Conservation (phyloP, 2,113 vertebrate genomes). For the Protomyctophum bolini region DNA sequence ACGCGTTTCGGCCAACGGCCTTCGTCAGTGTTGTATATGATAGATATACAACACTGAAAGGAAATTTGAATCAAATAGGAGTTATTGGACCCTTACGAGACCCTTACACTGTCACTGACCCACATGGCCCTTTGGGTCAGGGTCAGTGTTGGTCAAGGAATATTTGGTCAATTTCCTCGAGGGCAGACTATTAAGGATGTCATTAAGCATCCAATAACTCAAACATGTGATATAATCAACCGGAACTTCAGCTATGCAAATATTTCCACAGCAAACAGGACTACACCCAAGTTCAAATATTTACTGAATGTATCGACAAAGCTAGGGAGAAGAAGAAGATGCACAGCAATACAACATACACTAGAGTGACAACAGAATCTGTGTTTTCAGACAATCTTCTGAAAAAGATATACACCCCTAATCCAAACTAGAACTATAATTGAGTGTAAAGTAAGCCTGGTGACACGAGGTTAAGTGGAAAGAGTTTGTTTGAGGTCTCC, state of each 20-base stretch:
- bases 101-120: no score
- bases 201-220: neutral
- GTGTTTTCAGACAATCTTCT: no score
- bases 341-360: neutral
- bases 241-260: slow-evolving; percentile 64
- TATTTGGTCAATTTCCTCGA: no score
- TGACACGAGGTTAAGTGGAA: neutral
- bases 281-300: slow-evolving; percentile 77
- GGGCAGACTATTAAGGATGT: neutral
- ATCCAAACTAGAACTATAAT: neutral
- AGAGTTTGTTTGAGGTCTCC: slow-evolving; percentile 52
- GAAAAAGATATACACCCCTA: neutral
- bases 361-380: neutral
- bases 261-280: slow-evolving; percentile 65
- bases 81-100: no score
- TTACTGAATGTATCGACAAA: slow-evolving; percentile 56
- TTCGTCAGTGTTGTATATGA: no score
- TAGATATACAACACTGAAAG: no score
- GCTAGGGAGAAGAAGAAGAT: neutral
- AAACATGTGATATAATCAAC: slow-evolving; percentile 47
- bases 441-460: neutral
- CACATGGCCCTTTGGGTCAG: no score
- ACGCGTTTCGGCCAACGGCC: no score
- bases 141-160: no score
- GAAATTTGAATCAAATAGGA: no score